These are phyloP conservation scores for Porphyrio hochstetteri DNA, from an alignment of 2,113 vertebrate genomes.

Conservation along the genomic window DNA sequence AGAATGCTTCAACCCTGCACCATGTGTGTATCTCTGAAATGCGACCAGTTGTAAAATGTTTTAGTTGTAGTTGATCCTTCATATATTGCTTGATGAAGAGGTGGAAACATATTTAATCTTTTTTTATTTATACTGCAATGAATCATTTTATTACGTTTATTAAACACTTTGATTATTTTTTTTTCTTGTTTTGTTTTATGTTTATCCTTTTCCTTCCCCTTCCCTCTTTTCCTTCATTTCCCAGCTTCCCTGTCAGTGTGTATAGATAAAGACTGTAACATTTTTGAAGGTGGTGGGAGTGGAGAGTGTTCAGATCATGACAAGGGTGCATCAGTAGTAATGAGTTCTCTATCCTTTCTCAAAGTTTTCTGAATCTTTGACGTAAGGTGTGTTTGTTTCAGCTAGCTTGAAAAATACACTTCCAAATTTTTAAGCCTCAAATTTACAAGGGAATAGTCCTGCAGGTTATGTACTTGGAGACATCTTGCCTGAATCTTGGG, in stretches of 20 bases:
- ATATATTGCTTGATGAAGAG: neutral
- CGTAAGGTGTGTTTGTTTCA: neutral
- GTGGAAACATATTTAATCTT: neutral
- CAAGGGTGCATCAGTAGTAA: neutral
- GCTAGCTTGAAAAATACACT: neutral
- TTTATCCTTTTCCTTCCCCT: neutral
- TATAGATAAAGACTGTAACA: neutral
- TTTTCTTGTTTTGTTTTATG: neutral
- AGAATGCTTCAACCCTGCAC: neutral
- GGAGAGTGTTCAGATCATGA: neutral
- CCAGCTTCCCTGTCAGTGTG: neutral
- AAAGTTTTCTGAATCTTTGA: neutral
- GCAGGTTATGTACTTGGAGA: neutral
- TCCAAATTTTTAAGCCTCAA: neutral
- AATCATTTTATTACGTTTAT: neutral
- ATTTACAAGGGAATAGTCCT: neutral
- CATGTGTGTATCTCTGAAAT: neutral
- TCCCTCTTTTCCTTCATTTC: neutral
- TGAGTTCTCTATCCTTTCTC: neutral
- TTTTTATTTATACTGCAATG: neutral
- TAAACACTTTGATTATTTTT: no score
- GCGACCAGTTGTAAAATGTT: neutral
- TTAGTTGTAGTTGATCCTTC: neutral
- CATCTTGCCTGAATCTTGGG: neutral
- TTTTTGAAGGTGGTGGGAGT: neutral